Evolutionary conservation across 2,797 vertebrate genomes (phyloP), one percentile per base, ranked within the genome.

Genomic region (Limnodromus scolopaceus): DNA sequence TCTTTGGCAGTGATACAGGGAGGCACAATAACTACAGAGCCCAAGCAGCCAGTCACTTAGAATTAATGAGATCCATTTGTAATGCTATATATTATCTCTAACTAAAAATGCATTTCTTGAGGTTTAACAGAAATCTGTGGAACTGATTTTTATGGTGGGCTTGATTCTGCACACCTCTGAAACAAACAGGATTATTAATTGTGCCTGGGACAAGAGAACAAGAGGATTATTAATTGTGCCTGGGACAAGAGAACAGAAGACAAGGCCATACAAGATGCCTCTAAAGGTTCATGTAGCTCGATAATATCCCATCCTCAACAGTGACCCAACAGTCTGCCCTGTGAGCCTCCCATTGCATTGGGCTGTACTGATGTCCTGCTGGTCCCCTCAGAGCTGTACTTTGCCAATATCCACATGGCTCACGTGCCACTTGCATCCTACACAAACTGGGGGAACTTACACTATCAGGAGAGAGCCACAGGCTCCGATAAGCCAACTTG

Each of bases 11-110:
- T 32, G 34, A 13, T 51, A 81, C 54, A 78, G 10, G 34, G 27
- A 84, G 36, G 54, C 41, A 86, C 13, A 72, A 34, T 46, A 92
- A 80, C 30, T 91, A 81, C 53, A 72, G 24, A 92, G 24, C 8
- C 54, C 22, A 84, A 93, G 43, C 14, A 93, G 5, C 7, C 39
- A 75, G 19, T 61, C 69, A 54, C 34, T 81, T 68, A 84, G 45
- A 90, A 92, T 90, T 84, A 84, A 92, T 49, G 30, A 86, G 57
- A 79, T 71, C 15, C 46, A 55, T 92, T 92, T 70, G 19, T 70
- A 94, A 72, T 51, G 20, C 34, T 87, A 55, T n/a, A 57, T 22
- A 82, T 65, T 54, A 68, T 25, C 41, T 80, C 23, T 32, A 81
- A 83, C 43, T 71, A 72, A 81, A 94, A 84, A 76, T 74, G 28